Evolutionary conservation across 2,797 vertebrate species (phyloP).

Genomic region (Acestrorhynchus altus): DNA sequence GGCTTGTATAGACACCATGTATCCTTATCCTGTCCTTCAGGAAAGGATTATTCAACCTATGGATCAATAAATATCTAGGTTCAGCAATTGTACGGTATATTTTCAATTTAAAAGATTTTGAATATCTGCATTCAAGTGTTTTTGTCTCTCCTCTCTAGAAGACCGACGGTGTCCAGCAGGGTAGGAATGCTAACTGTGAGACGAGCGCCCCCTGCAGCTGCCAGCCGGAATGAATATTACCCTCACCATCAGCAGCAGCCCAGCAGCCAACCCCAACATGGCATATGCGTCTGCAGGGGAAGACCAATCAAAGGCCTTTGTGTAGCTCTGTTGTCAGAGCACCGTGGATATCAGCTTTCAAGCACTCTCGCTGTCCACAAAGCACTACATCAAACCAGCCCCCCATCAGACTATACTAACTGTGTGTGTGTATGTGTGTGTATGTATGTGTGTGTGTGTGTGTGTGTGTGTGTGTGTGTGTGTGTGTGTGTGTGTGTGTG

Average conservation of each 20-base stretch:
- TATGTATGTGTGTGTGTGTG: neutral
- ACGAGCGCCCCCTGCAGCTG: slow-evolving; percentile 75
- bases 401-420: slow-evolving; percentile 13
- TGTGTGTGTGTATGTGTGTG: slow-evolving; percentile 7
- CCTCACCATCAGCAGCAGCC: neutral
- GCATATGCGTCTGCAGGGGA: slow-evolving; percentile 43
- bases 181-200: slow-evolving; percentile 61
- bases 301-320: slow-evolving; percentile 50
- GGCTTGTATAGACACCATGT: too few relatives aligned
- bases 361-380: slow-evolving; percentile 15
- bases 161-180: slow-evolving; percentile 53
- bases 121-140: neutral
- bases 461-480: slow-evolving; percentile 7
- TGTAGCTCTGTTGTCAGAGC: slow-evolving; percentile 39
- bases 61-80: neutral
- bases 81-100: slow-evolving; percentile 10
- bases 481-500: slow-evolving; percentile 1
- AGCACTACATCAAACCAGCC: slow-evolving; percentile 42
- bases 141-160: slow-evolving; percentile 66
- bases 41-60: neutral
- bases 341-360: slow-evolving; percentile 17
- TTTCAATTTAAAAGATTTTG: neutral
- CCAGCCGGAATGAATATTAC: slow-evolving; percentile 65
- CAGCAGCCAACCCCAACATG: slow-evolving; percentile 37
- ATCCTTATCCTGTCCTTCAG: too few relatives aligned